Evolutionary conservation across 2,113 vertebrate species (phyloP).

Genomic region (Morone saxatilis): DNA sequence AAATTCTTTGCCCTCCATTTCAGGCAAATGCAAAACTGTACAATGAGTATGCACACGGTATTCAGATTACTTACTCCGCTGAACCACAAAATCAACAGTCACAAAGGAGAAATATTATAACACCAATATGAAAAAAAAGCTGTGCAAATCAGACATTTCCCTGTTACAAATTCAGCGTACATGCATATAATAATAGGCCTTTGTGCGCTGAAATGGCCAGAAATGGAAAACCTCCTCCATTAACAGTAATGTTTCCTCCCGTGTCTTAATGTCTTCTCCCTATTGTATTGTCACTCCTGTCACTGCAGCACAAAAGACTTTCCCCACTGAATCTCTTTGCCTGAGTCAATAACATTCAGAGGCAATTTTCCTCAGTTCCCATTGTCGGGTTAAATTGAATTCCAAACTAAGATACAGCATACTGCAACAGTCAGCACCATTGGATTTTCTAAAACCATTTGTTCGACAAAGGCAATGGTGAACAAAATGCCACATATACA

Average conservation of each 20-base stretch:
- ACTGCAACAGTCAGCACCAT: conserved; percentile 48
- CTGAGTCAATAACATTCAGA: conserved; percentile 65
- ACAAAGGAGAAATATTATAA: not conserved
- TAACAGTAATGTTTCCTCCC: conserved; percentile 16
- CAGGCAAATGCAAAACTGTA: not conserved
- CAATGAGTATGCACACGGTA: not conserved
- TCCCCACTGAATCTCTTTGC: conserved; percentile 43
- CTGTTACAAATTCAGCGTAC: not conserved
- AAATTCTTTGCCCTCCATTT: not conserved
- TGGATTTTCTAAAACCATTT: conserved; percentile 39
- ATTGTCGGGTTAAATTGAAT: conserved; percentile 56
- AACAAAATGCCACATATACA: not conserved
- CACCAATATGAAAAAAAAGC: not conserved
- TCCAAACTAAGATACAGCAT: conserved; percentile 32
- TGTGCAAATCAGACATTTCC: not conserved
- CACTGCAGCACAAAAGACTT: conserved; percentile 40
- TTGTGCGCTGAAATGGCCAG: not conserved
- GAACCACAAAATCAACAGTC: not conserved
- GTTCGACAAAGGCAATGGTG: not conserved
- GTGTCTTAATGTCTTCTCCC: conserved; percentile 24
- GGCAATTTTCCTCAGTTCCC: conserved; percentile 46
- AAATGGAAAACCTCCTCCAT: conserved; percentile 20
- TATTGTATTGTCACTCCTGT: conserved; percentile 37
- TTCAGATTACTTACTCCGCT: not conserved
- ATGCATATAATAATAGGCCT: not conserved